These are phyloP conservation scores for Sisor rabdophorus DNA, from an alignment of 2,113 vertebrate species.

Conservation along the genomic window DNA sequence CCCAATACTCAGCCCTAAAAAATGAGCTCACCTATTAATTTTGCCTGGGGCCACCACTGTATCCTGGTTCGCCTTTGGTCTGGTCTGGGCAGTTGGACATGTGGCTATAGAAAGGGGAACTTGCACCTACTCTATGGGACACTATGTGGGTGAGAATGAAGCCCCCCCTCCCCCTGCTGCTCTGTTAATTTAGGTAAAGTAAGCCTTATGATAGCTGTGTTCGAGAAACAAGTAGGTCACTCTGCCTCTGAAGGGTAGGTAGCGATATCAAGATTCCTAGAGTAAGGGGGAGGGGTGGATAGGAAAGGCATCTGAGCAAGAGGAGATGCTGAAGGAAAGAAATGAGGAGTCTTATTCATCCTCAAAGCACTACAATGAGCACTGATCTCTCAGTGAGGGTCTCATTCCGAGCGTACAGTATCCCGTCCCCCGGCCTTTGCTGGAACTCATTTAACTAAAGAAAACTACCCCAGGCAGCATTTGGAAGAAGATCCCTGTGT, in stretches of 20 bases:
- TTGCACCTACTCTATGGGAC: slow-evolving; percentile 13
- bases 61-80: not conserved
- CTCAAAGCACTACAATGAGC: not conserved
- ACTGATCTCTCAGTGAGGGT: not conserved
- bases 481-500: not conserved
- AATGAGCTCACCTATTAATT: too few species aligned
- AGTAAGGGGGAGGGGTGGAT: not conserved
- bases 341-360: not conserved
- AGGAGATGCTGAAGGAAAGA: not conserved
- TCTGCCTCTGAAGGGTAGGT: not conserved
- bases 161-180: slow-evolving; percentile 17
- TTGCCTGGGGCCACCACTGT: too few species aligned
- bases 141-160: not conserved
- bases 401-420: not conserved
- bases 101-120: not conserved
- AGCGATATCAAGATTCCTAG: not conserved
- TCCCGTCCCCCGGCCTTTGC: too few species aligned
- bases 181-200: slow-evolving; percentile 40
- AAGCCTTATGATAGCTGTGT: not conserved
- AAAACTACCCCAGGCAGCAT: not conserved
- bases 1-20: too few species aligned
- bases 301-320: not conserved
- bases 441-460: not conserved
- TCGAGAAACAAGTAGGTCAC: not conserved
- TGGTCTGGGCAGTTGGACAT: not conserved